phyloP scores from a whole-genome alignment of 2,888 invertebrate genomes.

The Thyatira batis region DNA sequence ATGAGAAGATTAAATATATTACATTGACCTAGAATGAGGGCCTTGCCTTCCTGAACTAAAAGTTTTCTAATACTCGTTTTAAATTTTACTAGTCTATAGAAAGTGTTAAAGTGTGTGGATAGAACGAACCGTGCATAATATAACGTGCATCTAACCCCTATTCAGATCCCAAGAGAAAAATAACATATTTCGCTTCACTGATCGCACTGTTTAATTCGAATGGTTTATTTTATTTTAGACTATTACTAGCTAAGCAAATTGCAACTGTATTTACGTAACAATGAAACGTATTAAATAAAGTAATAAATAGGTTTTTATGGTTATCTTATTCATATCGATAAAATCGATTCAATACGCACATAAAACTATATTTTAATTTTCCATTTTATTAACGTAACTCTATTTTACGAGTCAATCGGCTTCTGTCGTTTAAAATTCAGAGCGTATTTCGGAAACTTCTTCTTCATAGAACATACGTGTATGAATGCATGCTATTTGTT shows the following conservation, averaged over 20 bases:
- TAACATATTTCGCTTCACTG: conserved; percentile 32
- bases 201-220: conserved; percentile 8
- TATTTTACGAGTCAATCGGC: conserved; percentile 16
- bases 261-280: too few relatives aligned
- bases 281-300: too few relatives aligned
- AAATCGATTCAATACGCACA: conserved; percentile 11
- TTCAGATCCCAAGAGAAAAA: conserved; percentile 26
- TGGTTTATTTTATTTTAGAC: conserved; percentile 2
- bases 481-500: conserved; percentile 27
- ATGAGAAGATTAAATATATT: background rate
- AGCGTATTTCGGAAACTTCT: conserved; percentile 26
- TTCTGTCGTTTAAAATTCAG: conserved; percentile 34
- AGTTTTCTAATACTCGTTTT: too few relatives aligned
- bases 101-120: conserved; percentile 33
- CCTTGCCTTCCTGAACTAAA: background rate
- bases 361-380: conserved; percentile 25
- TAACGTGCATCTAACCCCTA: conserved; percentile 20
- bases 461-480: conserved; percentile 26
- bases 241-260: too few relatives aligned
- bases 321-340: background rate
- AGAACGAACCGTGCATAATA: conserved; percentile 26
- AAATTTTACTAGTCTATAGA: conserved; percentile 6
- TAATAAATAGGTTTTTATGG: background rate
- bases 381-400: conserved; percentile 3
- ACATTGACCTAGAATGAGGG: background rate